A percentile compares a stretch with the other conserved stretches of the same genome.
phyloP scores from a whole-genome alignment of 2,797 vertebrate species.

The Mormyrus hasselquistii region DNA sequence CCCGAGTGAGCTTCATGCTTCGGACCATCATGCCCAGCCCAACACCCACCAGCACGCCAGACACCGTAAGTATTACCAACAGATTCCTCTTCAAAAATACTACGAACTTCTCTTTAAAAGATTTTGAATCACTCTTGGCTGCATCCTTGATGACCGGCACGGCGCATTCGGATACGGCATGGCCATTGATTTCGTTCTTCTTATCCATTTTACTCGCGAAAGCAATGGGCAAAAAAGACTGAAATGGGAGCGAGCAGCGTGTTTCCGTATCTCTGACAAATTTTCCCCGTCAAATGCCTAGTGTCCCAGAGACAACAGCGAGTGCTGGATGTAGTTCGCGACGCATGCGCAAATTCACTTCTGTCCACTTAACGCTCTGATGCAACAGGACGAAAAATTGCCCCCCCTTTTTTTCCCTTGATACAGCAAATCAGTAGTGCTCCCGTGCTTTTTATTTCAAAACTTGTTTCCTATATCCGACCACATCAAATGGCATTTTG shows the following conservation, averaged over 20 bases:
- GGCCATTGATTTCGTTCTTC: conserved; percentile 70
- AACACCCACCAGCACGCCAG: conserved; percentile 80
- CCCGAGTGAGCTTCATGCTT: conserved; percentile 59
- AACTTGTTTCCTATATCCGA: neutral
- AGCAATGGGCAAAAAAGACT: neutral
- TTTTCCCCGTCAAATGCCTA: neutral
- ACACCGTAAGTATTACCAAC: conserved; percentile 84
- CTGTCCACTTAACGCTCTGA: conserved; percentile 43
- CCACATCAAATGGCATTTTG: neutral
- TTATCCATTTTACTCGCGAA: conserved; percentile 57
- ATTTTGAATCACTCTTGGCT: conserved; percentile 33
- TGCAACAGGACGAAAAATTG: conserved; percentile 61
- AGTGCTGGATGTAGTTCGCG: neutral
- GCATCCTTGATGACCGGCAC: conserved; percentile 20
- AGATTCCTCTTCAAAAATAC: conserved; percentile 70
- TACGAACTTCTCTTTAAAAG: conserved; percentile 35
- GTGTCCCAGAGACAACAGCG: neutral
- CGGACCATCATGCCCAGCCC: conserved; percentile 75
- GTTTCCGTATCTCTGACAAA: neutral
- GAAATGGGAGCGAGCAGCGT: neutral
- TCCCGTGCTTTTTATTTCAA: neutral
- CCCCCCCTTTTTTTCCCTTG: neutral
- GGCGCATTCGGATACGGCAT: conserved; percentile 50
- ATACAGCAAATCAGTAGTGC: neutral
- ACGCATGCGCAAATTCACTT: conserved; percentile 53